phyloP scores from a whole-genome alignment of 2,888 invertebrate genomes.

The Machimus rusticus region DNA sequence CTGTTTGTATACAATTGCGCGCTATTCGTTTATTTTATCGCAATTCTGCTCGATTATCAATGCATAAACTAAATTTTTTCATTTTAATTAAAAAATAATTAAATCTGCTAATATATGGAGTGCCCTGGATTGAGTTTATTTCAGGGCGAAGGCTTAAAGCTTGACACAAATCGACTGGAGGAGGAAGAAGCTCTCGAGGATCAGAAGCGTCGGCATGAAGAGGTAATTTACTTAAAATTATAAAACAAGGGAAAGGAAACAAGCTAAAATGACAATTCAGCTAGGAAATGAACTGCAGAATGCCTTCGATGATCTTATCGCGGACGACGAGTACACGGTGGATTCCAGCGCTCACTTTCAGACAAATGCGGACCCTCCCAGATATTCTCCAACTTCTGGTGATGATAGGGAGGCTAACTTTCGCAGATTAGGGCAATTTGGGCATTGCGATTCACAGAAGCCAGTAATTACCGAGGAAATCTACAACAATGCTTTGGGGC shows the following conservation, averaged over 20 bases:
- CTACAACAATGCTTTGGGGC: constrained; percentile 11
- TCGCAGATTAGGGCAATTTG: neutral
- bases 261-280: constrained; percentile 61
- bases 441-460: neutral
- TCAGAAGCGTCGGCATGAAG: constrained; percentile 71
- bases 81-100: neutral
- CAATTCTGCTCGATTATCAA: neutral
- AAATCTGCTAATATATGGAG: constrained; percentile 62
- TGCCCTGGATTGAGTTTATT: constrained; percentile 75
- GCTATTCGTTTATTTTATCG: neutral
- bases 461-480: neutral
- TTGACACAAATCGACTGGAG: constrained; percentile 70
- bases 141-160: constrained; percentile 72
- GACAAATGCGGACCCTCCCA: constrained; percentile 48
- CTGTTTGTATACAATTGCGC: neutral
- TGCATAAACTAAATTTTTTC: neutral
- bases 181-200: constrained; percentile 77
- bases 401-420: neutral
- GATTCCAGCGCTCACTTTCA: constrained; percentile 65
- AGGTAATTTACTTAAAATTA: constrained; percentile 62
- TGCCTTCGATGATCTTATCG: constrained; percentile 74
- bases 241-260: neutral
- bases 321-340: constrained; percentile 72
- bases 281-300: constrained; percentile 70
- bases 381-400: neutral